Evolutionary conservation across 2,113 vertebrate genomes (phyloP).

Genomic region (Onychostruthus taczanowskii): DNA sequence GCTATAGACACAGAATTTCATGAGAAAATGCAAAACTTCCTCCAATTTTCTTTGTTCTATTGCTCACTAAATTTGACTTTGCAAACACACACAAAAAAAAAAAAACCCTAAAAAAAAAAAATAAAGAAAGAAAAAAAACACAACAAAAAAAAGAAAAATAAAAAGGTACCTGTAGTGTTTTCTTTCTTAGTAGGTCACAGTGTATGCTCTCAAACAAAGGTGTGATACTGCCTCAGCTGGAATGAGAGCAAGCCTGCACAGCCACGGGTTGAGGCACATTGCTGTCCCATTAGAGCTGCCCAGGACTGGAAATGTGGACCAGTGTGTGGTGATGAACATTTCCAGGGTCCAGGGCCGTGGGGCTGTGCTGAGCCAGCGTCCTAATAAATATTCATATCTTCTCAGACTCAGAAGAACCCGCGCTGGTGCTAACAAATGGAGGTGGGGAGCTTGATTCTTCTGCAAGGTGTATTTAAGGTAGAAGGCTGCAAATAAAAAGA

Average conservation of each 20-base stretch:
- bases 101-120: no score
- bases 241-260: not conserved
- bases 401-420: not conserved
- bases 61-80: not conserved
- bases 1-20: not conserved
- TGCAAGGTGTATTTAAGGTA: not conserved
- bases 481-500: not conserved
- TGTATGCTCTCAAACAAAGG: not conserved
- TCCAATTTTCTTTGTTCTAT: not conserved
- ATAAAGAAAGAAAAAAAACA: not conserved
- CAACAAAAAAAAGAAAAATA: not conserved
- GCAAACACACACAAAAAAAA: not conserved
- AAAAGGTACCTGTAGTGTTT: not conserved
- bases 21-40: not conserved
- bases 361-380: not conserved
- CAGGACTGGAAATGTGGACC: not conserved
- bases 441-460: not conserved
- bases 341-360: not conserved
- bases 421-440: not conserved
- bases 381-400: not conserved
- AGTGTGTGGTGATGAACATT: not conserved
- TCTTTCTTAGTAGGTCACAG: not conserved
- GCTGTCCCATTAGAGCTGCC: not conserved
- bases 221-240: not conserved
- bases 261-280: fast-evolving